These are phyloP conservation scores for Apistogramma diplotaenia DNA, from an alignment of 2,113 vertebrate species.

Conservation along the genomic window DNA sequence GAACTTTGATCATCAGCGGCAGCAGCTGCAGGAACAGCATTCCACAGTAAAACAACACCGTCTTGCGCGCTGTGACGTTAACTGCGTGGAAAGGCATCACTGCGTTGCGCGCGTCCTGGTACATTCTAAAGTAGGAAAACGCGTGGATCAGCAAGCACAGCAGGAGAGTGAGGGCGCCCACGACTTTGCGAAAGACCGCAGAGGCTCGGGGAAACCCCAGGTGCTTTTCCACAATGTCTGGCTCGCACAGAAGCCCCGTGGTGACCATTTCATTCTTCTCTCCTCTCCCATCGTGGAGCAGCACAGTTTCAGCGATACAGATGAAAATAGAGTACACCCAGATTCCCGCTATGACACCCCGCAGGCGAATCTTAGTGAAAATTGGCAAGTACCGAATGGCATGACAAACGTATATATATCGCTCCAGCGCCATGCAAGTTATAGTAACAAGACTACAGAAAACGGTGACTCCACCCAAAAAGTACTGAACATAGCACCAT, in stretches of 20 bases:
- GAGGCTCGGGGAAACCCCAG: constrained; percentile 57
- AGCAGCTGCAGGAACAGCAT: constrained; percentile 69
- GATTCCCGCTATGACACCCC: constrained; percentile 16
- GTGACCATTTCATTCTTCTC: not conserved
- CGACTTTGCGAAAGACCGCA: constrained; percentile 39
- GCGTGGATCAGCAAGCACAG: constrained; percentile 48
- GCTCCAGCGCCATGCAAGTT: constrained; percentile 71
- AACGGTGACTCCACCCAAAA: constrained; percentile 36
- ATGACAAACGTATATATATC: constrained; percentile 69
- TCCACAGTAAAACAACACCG: constrained; percentile 63
- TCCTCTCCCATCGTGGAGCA: constrained; percentile 11
- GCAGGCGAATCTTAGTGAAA: constrained; percentile 43
- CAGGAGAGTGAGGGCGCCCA: constrained; percentile 4
- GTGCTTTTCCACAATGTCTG: constrained; percentile 61
- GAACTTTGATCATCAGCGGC: constrained; percentile 51
- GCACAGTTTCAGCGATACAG: not conserved
- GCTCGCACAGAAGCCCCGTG: constrained; percentile 61
- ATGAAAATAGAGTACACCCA: constrained; percentile 51
- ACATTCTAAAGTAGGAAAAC: constrained; percentile 62
- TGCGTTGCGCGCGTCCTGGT: constrained; percentile 51
- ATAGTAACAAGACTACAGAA: constrained; percentile 60
- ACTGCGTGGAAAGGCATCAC: constrained; percentile 58
- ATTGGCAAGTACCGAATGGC: constrained; percentile 60
- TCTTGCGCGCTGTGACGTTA: constrained; percentile 57
- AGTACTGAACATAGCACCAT: constrained; percentile 66